phyloP scores from a whole-genome alignment of 2,113 vertebrate species.

The Pachycephala philippinensis region DNA sequence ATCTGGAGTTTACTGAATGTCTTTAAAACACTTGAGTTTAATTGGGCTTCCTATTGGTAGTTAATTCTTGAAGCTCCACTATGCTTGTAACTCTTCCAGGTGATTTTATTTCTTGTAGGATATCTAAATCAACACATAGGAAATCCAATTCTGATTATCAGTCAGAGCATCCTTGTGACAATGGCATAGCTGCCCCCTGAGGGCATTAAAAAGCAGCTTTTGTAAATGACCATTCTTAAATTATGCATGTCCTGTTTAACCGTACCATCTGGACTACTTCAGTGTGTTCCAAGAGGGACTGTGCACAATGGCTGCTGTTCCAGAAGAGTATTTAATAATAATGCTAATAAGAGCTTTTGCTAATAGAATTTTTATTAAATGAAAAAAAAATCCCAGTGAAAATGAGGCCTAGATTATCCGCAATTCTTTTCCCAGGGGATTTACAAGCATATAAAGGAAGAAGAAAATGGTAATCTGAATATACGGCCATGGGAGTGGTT shows the following conservation, averaged over 20 bases:
- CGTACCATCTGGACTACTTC: slow-evolving; percentile 73
- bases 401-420: slow-evolving; percentile 14
- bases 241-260: slow-evolving; percentile 80
- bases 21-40: not conserved
- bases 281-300: slow-evolving; percentile 50
- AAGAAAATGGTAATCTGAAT: slow-evolving; percentile 10
- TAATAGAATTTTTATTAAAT: slow-evolving; percentile 72
- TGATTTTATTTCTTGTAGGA: not conserved
- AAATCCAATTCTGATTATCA: slow-evolving; percentile 57
- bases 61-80: slow-evolving; percentile 50
- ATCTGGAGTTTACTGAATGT: slow-evolving; percentile 14
- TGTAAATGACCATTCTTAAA: slow-evolving; percentile 78
- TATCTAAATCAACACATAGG: not conserved
- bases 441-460: slow-evolving; percentile 29
- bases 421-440: slow-evolving; percentile 36
- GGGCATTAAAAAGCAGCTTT: slow-evolving; percentile 74
- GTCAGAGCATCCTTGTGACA: slow-evolving; percentile 39
- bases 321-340: slow-evolving; percentile 72
- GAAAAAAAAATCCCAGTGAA: slow-evolving; percentile 27
- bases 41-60: not conserved
- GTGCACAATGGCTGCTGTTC: slow-evolving; percentile 57
- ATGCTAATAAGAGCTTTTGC: slow-evolving; percentile 69
- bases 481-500: slow-evolving; percentile 27
- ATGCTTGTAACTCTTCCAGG: slow-evolving; percentile 48
- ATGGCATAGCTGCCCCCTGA: slow-evolving; percentile 52